Evolutionary conservation across 2,113 vertebrate genomes (phyloP), one percentile per base, ranked within the genome.

Genomic region (Peromyscus leucopus): DNA sequence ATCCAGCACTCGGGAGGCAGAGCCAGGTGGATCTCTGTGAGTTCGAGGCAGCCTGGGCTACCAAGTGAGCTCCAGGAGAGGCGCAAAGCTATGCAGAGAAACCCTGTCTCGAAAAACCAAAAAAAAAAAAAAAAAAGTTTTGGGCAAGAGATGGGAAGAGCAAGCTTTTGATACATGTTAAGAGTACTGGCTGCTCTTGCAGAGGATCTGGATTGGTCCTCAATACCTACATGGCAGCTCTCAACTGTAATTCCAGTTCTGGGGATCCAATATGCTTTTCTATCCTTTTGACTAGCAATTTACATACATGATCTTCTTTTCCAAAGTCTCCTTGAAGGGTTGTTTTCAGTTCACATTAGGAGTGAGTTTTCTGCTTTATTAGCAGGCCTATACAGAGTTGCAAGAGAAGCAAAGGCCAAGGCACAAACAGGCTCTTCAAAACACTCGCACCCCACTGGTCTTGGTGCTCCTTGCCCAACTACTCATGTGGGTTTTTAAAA

Each of bases 151-250:
- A 21, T 15, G 12, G n/a, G 51, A 51, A 90, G 33, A 82, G 61
- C 51, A 74, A 90, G 93, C 61, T 89, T 72, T 55, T 72, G 46
- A 63, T 48, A 85, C 80, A n/a, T 28, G 79, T n/a, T 24, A 59
- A 59, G 51, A 59, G 33, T 36, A 59, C 5, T 24, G 19, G 13
- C 12, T 83, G 55, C 36, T 59, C 21, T 59, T 82, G 36, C 11
- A 82, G 22, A 59, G 79, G 55, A n/a, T 83, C 55, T 83, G n/a
- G 82, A 13, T 28, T 42, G 57, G n/a, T 84, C 39, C n/a, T 59
- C 13, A 63, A 57, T 0, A 7, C 36, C 55, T 57, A 83, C 1
- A 61, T 26, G 80, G 13, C 13, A 61, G 57, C 57, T 61, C n/a
- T 61, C 80, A 83, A 39, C 13, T 39, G 22, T 83, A 36, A 39